Percentiles rank a stretch among this genome's conserved stretches.
phyloP scores from a whole-genome alignment of 2,888 invertebrate genomes.

The Netelia virgata region DNA sequence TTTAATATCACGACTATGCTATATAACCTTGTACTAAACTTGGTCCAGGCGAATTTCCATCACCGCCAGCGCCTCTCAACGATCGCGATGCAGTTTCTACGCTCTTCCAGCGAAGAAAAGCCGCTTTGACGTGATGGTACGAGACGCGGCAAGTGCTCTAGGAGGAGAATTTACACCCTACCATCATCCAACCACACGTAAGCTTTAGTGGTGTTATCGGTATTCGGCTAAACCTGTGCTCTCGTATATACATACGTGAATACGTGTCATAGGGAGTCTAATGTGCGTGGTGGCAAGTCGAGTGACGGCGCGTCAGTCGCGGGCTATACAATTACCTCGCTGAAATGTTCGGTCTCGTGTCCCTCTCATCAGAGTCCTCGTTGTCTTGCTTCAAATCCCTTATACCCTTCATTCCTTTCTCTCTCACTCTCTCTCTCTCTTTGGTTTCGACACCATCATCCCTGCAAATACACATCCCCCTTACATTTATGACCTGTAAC shows the following conservation, averaged over 20 bases:
- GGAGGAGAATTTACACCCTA: conserved; percentile 52
- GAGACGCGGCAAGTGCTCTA: conserved; percentile 40
- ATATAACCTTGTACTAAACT: conserved; percentile 22
- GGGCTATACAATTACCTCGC: conserved; percentile 64
- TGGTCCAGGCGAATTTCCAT: conserved; percentile 44
- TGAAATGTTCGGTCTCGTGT: conserved; percentile 63
- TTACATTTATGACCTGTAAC: conserved; percentile 39
- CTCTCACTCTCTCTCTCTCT: not conserved
- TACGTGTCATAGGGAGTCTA: conserved; percentile 20
- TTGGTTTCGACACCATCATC: conserved; percentile 43
- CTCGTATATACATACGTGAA: conserved; percentile 3
- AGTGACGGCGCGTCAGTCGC: conserved; percentile 64
- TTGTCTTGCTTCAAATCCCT: conserved; percentile 39
- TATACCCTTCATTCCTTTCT: conserved; percentile 15
- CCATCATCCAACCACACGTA: conserved; percentile 48
- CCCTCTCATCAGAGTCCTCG: conserved; percentile 27
- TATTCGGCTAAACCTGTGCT: conserved; percentile 35
- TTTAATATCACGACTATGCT: conserved; percentile 9
- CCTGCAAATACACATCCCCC: conserved; percentile 21
- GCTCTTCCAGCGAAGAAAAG: conserved; percentile 51
- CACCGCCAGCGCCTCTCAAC: conserved; percentile 31
- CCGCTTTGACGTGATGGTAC: conserved; percentile 51
- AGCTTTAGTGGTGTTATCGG: conserved; percentile 37
- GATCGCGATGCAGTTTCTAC: conserved; percentile 38
- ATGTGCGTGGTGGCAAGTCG: conserved; percentile 62